Evolutionary conservation across 53 echinoderm and acorn worm genomes (phyloP), one percentile per base, ranked within the genome.

Genomic region (Glandiceps talaboti): DNA sequence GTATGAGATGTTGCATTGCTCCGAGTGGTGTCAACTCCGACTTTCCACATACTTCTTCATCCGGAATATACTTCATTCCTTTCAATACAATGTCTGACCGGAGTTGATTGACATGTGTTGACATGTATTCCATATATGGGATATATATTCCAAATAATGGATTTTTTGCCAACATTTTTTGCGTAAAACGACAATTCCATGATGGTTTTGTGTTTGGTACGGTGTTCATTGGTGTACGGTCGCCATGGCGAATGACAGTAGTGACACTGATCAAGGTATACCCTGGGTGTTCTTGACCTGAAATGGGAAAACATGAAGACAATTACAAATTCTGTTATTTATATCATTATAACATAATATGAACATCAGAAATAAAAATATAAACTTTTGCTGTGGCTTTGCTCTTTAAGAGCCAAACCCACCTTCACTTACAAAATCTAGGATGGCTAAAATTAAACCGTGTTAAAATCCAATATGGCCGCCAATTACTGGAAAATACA

Each of bases 21-120:
- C 99, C 99, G n/a, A 77, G 74, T 0, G 99, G 99, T 0, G 99
- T 99, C 73, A 99, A 84, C 77, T 99, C 91, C 14, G 91, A 87
- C 14, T 81, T 79, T 0, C 31, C 73, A 33, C 99, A 99, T 1
- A 28, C 28, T 28, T 1, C 25, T 25, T 26, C 14, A n/a, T 78
- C 79, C 1, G 79, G n/a, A 31, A 32, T 10, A 1, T 32, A 78
- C 25, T 45, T 45, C 64, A 32, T 31, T 1, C 1, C 6, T 25
- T 91, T 94, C 28, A 99, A 78, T 33, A 33, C 64, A 30, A 76
- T 79, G 0, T 89, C 76, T 28, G 33, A 80, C 27, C 80, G 33
- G 12, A 85, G 74, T 31, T 86, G 81, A 25, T 76, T 79, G 25
- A 75, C 80, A 32, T 83, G 82, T 72, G 85, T 75, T 14, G 79